Base-by-base conservation (phyloP, 2,113 vertebrate species). In the Ciconia stormi region DNA sequence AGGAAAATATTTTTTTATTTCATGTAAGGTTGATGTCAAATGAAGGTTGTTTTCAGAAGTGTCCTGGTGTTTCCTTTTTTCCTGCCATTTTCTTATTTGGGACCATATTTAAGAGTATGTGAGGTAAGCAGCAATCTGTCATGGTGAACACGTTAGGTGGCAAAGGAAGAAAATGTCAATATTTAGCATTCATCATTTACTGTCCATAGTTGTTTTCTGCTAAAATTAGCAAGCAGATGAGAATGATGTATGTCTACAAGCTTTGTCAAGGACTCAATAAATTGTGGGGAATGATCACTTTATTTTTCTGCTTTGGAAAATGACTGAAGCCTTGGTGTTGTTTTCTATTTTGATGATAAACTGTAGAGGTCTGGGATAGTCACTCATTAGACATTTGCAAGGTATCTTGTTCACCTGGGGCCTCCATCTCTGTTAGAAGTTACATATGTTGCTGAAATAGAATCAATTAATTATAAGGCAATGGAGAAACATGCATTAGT, bases 31-130 rank as follows among this genome's bases (percentile, higher is more conserved):
- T 80, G 47, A 17, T 7, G 19, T 76, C 29, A 65, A 87, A 30
- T 47, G 27, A 93, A 84, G 80, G 56, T 34, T 94, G 27, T 89
- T 94, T 95, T 81, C 40, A 32, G 38, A 79, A 16, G n/a, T 70
- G 55, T 95, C 53, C 44, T 96, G 18, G 1, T 61, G 9, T 32
- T 73, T 42, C 6, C 1, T 32, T 78, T 56, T 71, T 50, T 27
- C 2, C 10, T 23, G 6, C 5, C 16, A 32, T 62, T 61, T 84
- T 55, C 16, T 44, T 49, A 25, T 34, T 44, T 80, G 5, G 5
- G 10, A 67, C 4, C 13, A 63, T 3, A 36, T 80, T 61, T 52
- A 42, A 61, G 29, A 10, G 4, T 36, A 32, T 18, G 10, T 47
- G 27, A 62, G 3, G 10, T 53, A 44, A 73, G 25, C 2, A 88